Evolutionary conservation across 37 sponge, comb jelly and placozoan species (phyloP), one percentile per base, ranked within the genome.

Genomic region (Aplysina aerophoba): DNA sequence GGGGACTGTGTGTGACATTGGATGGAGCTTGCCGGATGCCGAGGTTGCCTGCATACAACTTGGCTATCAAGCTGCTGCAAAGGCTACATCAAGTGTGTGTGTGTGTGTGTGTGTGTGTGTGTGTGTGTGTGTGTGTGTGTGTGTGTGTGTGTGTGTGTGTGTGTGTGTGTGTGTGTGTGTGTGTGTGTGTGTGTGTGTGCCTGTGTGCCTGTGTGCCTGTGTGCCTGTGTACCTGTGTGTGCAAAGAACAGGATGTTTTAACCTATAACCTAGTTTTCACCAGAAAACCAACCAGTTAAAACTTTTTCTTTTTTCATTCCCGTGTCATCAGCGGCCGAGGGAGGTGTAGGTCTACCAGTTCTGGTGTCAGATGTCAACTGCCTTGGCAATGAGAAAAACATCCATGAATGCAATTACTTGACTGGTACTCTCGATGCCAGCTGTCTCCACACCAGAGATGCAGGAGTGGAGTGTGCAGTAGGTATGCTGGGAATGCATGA

Each of bases 401-500:
- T 86, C 15, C 15, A 8, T 38, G 39, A 78, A 34, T 86, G 87
- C 27, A 57, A 57, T 20, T 59, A 72, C 35, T 54, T 40, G 31
- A 54, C 59, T 16, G 59, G 22, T 8, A 62, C 14, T 3, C 65
- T 63, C 17, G 25, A 38, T 73, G 31, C 35, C 73, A 41, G 33
- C 57, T 86, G 87, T 59, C 35, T 31, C 25, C 80, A 81, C 40
- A 28, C 13, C 27, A 65, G 83, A 25, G 80, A 83, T 79, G 87
- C 87, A 59, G 87, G 87, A 60, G 87, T 80, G 54, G 39, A 82
- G 17, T 86, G 84, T 40, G 63, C 28, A 14, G 59, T 16, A 57
- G 58, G 56, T 55, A 36, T 39, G 59, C 28, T 37, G 37, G n/a
- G n/a, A n/a, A n/a, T n/a, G n/a, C n/a, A n/a, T n/a, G n/a, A n/a